Base-by-base conservation (phyloP, 2,113 vertebrate genomes). In the Coryphaenoides rupestris region DNA sequence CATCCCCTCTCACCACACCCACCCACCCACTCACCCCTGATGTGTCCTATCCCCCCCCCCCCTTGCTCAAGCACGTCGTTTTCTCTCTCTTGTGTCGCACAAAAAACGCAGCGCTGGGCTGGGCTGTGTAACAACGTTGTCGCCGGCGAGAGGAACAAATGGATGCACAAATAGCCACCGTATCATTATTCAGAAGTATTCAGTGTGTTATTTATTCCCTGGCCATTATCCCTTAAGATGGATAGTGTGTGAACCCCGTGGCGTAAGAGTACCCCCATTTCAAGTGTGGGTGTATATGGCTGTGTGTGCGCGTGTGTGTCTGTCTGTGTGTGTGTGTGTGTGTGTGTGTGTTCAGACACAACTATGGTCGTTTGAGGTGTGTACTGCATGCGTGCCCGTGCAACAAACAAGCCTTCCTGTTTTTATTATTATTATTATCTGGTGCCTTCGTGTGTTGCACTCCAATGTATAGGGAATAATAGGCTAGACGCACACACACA, bases 401-500 rank as follows among this genome's bases (percentile, higher is more conserved):
- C 55, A 24, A 19, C 67, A 58, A 45, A 57, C 17, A 73, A 64
- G 68, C 33, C 33, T 12, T 40, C 33, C 33, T 40, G 9, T 40
- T 6, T 45, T 6, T 45, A 45, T 45, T 6, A 6, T 6, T 40
- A 10, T 40, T 40, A 40, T 40, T 40, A 40, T 40, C 7, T 40
- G 9, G 1, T 12, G 9, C 33, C 13, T 40, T 40, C 9, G 9
- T 40, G 9, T 40, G 33, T 40, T 40, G 7, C 33, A 40, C 33
- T 2, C 33, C 33, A 40, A 40, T 40, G 33, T 12, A 45, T 6
- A 23, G 47, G 55, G 53, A 63, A 77, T 77, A 75, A 80, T 75
- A 81, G 86, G 82, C 78, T 76, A 61, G 58, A 76, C 52, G 54
- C 63, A 24, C 63, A 68, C 33, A 40, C 33, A 40, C 33, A 40